phyloP scores from a whole-genome alignment of 2,113 vertebrate genomes.

The Cranoglanis bouderius region DNA sequence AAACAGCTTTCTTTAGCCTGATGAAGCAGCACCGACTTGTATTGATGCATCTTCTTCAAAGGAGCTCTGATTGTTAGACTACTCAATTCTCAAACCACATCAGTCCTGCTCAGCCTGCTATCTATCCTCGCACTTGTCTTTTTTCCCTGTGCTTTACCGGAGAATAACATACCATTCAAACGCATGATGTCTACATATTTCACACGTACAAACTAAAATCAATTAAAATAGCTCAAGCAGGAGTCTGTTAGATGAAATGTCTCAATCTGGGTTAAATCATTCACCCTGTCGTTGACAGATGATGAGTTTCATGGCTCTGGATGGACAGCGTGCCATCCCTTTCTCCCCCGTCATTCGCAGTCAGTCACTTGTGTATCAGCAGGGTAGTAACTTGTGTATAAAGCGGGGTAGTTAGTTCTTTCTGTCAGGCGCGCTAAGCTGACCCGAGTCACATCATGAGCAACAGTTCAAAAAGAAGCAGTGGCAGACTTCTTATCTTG shows the following conservation, averaged over 20 bases:
- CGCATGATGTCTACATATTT: not conserved
- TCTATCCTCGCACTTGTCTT: not conserved
- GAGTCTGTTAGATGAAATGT: not conserved
- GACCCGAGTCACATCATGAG: not conserved
- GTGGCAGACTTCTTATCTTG: not conserved
- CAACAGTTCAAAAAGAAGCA: not conserved
- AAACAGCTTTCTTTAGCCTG: constrained; percentile 27
- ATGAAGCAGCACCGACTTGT: constrained; percentile 31
- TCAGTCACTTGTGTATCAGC: not conserved
- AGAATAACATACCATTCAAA: not conserved
- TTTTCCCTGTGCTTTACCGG: not conserved
- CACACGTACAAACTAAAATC: not conserved
- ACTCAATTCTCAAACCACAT: not conserved
- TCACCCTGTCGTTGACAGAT: not conserved
- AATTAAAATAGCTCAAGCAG: not conserved
- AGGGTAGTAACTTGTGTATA: not conserved
- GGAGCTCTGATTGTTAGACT: not conserved
- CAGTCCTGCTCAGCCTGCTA: not conserved
- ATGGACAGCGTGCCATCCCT: not conserved
- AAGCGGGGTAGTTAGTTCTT: not conserved
- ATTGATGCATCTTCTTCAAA: constrained; percentile 23
- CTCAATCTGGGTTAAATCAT: not conserved
- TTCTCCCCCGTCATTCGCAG: not conserved
- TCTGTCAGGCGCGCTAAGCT: not conserved
- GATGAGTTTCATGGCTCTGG: not conserved